Conservation (phyloP, 2,113 vertebrate species). For the Euleptes europaea region DNA sequence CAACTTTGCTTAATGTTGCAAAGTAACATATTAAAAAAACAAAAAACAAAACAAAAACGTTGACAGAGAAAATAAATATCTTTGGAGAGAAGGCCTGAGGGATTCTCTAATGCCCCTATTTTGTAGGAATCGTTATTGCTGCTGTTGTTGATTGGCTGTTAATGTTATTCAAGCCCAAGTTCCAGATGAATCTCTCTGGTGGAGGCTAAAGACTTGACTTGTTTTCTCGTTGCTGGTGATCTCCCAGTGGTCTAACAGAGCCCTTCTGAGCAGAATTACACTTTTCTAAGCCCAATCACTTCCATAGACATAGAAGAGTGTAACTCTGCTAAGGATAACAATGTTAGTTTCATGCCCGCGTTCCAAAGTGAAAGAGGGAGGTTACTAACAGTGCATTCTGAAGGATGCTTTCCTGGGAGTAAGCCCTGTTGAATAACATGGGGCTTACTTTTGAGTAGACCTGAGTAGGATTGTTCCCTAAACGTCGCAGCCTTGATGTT, state of each 20-base stretch:
- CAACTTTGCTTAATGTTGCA: background rate
- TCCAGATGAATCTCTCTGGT: background rate
- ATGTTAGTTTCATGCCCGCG: too few species aligned
- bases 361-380: background rate
- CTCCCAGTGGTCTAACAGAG: too few species aligned
- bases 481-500: too few species aligned
- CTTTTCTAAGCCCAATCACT: too few species aligned
- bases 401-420: too few species aligned
- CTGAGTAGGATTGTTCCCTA: too few species aligned
- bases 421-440: too few species aligned
- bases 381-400: background rate
- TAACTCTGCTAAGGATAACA: too few species aligned
- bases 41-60: background rate
- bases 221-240: background rate
- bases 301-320: too few species aligned
- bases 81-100: fast-evolving
- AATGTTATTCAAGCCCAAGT: background rate
- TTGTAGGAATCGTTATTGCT: fast-evolving
- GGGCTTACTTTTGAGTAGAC: too few species aligned
- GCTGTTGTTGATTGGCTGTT: background rate
- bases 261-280: too few species aligned
- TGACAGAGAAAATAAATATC: background rate
- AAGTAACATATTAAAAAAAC: background rate
- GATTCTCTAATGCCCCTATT: background rate
- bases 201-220: background rate